Base-by-base conservation (phyloP, 2,797 vertebrate genomes). In the Orestias chungarensis region DNA sequence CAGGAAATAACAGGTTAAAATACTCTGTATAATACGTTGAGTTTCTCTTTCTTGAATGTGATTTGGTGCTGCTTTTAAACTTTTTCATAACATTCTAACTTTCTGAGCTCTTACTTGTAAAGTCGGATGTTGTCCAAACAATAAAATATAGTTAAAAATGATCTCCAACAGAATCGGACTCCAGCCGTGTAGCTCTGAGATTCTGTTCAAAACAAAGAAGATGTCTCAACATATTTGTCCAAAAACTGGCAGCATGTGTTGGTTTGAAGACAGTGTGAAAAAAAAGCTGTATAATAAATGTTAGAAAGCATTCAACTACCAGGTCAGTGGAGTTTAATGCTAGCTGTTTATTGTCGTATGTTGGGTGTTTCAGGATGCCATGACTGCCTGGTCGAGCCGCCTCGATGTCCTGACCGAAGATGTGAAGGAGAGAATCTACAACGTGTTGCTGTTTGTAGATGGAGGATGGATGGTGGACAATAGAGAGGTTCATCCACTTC, bases 401-500 rank as follows among this genome's bases (percentile, higher is more conserved):
- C 91, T 98, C 74, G 95, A 97, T 68, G 94, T 92, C 38, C 89
- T 98, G 52, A 98, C 97, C 2, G 95, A 96, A 77, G 97, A 99
- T 4, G 96, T 96, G 71, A 99, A 99, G 80, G 98, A 99, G 64
- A 96, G 97, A 69, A 98, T 99, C 90, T 99, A 98, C 88, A 99
- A 99, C 1, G 98, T 99, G 79, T 93, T 99, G 77, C 92, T 99
- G 68, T 99, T 99, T 68, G 97, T 99, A 4, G 96, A 99, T 43
- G 98, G 98, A 83, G 98, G 98, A 40, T 99, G 98, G 98, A 98
- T 99, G 97, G 95, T 98, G 11, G 98, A 99, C 79, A 96, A 96
- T 82, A 94, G 95, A 95, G 94, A 97, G 96, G 97, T 99, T 82
- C 66, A 7, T 3, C 20, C 25, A 33, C 7, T 27, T 64, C 44